These are phyloP conservation scores for Typhlichthys subterraneus DNA, from an alignment of 2,797 vertebrate species.

Conservation along the genomic window DNA sequence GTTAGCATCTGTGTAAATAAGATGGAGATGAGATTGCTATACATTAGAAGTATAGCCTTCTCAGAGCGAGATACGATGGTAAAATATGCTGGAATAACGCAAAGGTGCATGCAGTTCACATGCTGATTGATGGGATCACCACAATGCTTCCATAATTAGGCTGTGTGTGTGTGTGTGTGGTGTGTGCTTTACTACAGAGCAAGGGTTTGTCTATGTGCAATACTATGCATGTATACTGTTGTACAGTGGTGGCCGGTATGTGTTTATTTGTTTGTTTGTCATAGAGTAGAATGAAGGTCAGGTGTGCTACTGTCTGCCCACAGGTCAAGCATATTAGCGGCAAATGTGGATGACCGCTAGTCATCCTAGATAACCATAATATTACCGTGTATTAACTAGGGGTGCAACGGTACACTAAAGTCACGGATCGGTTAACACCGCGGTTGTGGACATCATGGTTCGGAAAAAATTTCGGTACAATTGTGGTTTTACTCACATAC, in stretches of 20 bases:
- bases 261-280: background rate
- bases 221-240: background rate
- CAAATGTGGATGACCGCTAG: constrained; percentile 42
- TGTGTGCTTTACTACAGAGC: constrained; percentile 2
- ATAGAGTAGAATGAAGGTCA: background rate
- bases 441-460: too few relatives aligned
- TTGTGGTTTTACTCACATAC: too few relatives aligned
- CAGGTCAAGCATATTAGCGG: constrained; percentile 32
- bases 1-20: too few relatives aligned
- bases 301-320: background rate
- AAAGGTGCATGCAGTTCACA: too few relatives aligned
- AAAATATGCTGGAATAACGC: too few relatives aligned
- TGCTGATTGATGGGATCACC: background rate
- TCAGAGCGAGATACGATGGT: too few relatives aligned
- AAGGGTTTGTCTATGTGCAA: constrained; percentile 5
- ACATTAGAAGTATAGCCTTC: too few relatives aligned
- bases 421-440: too few relatives aligned
- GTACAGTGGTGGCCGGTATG: background rate
- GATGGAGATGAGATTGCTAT: too few relatives aligned
- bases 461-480: too few relatives aligned
- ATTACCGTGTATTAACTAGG: constrained; percentile 18
- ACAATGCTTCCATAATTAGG: background rate
- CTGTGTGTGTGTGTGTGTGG: constrained; percentile 5
- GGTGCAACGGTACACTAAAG: too few relatives aligned
- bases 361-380: constrained; percentile 51